Evolutionary conservation across 2,113 vertebrate genomes (phyloP).

Genomic region (Myiopsitta monachus): DNA sequence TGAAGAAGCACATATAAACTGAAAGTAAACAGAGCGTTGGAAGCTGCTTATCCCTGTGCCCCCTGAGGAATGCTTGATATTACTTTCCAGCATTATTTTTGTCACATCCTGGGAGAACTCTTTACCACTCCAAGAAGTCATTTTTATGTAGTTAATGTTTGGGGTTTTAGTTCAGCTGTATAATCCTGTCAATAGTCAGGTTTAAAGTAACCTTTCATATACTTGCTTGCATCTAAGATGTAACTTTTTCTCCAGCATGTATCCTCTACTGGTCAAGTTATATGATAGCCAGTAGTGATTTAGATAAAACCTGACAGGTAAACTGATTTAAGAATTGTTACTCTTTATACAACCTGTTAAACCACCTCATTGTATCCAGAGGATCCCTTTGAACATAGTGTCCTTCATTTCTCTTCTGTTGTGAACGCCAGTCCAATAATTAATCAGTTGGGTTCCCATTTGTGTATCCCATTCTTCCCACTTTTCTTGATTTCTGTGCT

Average conservation of each 20-base stretch:
- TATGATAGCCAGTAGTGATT: background rate
- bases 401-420: background rate
- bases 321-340: background rate
- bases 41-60: background rate
- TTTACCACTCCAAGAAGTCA: background rate
- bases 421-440: background rate
- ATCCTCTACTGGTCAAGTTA: background rate
- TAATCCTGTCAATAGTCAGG: background rate
- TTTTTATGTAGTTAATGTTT: background rate
- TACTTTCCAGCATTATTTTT: background rate
- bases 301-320: background rate
- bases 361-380: background rate
- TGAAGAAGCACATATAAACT: background rate
- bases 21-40: background rate
- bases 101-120: background rate
- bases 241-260: background rate
- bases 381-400: background rate
- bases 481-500: background rate
- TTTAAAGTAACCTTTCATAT: background rate
- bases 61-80: background rate
- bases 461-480: background rate
- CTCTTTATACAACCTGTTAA: background rate
- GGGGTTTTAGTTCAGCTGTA: background rate
- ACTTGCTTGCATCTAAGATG: background rate
- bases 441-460: background rate